phyloP scores from a whole-genome alignment of 2,113 vertebrate species.

The Ceratotherium simum region DNA sequence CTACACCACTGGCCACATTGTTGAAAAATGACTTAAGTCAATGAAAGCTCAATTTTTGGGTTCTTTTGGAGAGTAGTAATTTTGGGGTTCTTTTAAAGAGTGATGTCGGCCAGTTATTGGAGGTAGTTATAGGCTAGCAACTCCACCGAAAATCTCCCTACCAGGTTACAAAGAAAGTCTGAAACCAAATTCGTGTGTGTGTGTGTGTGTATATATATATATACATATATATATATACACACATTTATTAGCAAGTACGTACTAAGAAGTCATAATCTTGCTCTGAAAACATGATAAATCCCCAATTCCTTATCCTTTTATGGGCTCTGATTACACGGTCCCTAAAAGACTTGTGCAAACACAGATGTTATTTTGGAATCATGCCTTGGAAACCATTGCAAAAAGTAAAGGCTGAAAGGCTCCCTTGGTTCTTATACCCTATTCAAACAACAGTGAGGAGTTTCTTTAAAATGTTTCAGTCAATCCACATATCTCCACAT shows the following conservation, averaged over 20 bases:
- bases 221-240: neutral
- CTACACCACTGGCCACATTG: neutral
- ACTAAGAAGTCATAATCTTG: neutral
- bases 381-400: neutral
- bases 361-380: constrained; percentile 39
- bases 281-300: neutral
- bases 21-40: neutral
- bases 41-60: neutral
- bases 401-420: neutral
- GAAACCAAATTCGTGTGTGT: neutral
- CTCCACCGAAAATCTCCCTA: neutral
- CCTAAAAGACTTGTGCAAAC: neutral
- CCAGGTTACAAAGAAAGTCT: neutral
- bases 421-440: neutral
- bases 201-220: too few relatives aligned
- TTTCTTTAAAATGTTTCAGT: constrained; percentile 11
- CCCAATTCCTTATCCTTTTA: neutral
- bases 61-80: neutral
- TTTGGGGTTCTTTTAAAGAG: neutral
- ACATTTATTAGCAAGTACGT: neutral
- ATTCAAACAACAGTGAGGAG: neutral
- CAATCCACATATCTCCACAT: neutral
- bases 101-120: neutral
- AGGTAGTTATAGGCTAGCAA: neutral
- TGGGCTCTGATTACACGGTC: neutral